Base-by-base conservation (phyloP, 1,140 invertebrate genomes). In the Macrocentrus cingulum region DNA sequence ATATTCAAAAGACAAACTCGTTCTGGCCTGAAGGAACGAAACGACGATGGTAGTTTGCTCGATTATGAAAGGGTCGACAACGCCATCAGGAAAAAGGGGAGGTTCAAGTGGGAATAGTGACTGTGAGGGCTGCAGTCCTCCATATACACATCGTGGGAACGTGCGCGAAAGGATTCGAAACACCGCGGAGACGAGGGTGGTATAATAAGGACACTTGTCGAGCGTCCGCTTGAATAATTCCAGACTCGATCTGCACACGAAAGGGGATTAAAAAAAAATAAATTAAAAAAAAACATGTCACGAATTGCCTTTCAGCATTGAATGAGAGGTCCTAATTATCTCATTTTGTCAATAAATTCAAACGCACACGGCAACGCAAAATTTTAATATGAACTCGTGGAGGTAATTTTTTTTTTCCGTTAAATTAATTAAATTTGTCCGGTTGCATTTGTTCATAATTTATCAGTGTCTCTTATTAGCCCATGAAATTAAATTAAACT, bases 201-300 rank as follows among this genome's bases (percentile, higher is more conserved):
- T 65, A 67, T 68, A 70, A 72, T 72, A 69, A 71, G 68, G 61
- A 73, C 67, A 68, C 67, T 71, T 62, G 70, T 65, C 65, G 62
- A 52, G 45, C 39, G 37, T 13, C 32, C 39, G 56, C 48, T 51
- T 58, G 37, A 58, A 58, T 58, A 58, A 52, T 59, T 52, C 42
- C 29, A 59, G 15, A 53, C 57, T 46, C 49, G 32, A 51, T 50
- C 46, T 39, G 37, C 34, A 50, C 29, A 20, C 32, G 20, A 39
- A 13, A 25, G 39, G n/a, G n/a, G n/a, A n/a, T n/a, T n/a, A n/a
- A n/a, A n/a, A n/a, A n/a, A 44, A 22, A 37, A 37, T 23, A 46
- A 20, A 48, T n/a, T n/a, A 29, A 19, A 44, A 57, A 41, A 49
- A 49, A 44, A 19, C 32, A 22, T 20, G 8, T 15, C 19, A 16